Conservation (phyloP, 2,888 invertebrate species). For the Plusia festucae region DNA sequence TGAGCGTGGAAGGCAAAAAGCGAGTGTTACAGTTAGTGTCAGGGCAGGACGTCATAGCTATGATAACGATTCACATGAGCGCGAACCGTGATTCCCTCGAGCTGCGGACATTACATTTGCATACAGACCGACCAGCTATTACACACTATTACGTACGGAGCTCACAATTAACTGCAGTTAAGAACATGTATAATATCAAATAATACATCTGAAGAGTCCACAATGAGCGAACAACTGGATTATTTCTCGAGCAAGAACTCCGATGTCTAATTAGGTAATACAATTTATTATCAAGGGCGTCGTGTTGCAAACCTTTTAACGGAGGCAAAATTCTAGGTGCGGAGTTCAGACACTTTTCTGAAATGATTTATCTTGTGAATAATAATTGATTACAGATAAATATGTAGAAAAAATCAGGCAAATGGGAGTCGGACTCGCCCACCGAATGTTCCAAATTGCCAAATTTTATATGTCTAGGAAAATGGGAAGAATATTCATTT, state of each 20-base stretch:
- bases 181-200: constrained; percentile 13
- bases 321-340: constrained; percentile 27
- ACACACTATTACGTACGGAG: constrained; percentile 34
- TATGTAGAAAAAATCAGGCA: too few relatives aligned
- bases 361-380: constrained; percentile 30
- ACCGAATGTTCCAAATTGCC: too few relatives aligned
- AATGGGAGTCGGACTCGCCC: too few relatives aligned
- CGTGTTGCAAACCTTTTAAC: constrained; percentile 12
- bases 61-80: constrained; percentile 31
- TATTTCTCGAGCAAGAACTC: constrained; percentile 24
- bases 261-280: constrained; percentile 40
- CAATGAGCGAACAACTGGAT: constrained; percentile 22
- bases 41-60: constrained; percentile 16
- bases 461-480: too few relatives aligned
- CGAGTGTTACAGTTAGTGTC: constrained; percentile 30
- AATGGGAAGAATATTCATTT: too few relatives aligned
- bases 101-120: constrained; percentile 56
- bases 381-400: not conserved
- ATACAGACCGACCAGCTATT: constrained; percentile 46
- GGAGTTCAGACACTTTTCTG: constrained; percentile 32
- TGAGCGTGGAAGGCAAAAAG: constrained; percentile 20
- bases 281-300: constrained; percentile 18
- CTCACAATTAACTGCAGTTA: constrained; percentile 24
- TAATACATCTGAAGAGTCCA: not conserved
- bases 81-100: constrained; percentile 45